Evolutionary conservation across 1,140 invertebrate species (phyloP).

Genomic region (Bombus sylvicola): DNA sequence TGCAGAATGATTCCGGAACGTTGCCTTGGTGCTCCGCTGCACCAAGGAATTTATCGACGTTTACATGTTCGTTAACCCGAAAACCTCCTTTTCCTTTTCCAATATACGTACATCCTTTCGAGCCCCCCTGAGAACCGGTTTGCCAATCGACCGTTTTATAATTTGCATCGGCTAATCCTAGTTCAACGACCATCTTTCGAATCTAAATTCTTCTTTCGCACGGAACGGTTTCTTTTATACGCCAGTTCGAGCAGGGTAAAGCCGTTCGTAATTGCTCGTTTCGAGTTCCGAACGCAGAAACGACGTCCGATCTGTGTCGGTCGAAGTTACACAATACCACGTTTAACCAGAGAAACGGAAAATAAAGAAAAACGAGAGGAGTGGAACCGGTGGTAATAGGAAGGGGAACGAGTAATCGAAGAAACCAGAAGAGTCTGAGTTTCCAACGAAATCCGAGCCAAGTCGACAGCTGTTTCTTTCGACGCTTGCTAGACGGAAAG

Average conservation of each 20-base stretch:
- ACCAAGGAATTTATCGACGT: too few species aligned
- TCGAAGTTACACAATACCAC: background rate
- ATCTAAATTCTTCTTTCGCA: background rate
- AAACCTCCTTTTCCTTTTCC: background rate
- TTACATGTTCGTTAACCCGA: too few species aligned
- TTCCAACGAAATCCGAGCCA: background rate
- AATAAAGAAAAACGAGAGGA: background rate
- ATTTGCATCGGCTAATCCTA: too few species aligned
- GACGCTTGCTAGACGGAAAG: background rate
- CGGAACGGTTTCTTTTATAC: background rate
- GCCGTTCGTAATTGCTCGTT: conserved; percentile 28
- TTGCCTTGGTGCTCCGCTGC: background rate
- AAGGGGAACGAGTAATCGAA: background rate
- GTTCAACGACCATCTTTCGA: background rate
- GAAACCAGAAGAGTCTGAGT: background rate
- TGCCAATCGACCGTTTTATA: too few species aligned
- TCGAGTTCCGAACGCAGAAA: background rate
- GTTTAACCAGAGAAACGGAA: background rate
- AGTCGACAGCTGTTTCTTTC: background rate
- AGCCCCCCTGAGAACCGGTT: too few species aligned
- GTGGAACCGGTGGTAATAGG: conserved; percentile 1
- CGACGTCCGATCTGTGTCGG: conserved; percentile 5
- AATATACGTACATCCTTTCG: too few species aligned
- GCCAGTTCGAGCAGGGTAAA: background rate
- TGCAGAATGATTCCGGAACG: background rate